Evolutionary conservation across 2,888 invertebrate genomes (phyloP).

Genomic region (Hybos culiciformis): DNA sequence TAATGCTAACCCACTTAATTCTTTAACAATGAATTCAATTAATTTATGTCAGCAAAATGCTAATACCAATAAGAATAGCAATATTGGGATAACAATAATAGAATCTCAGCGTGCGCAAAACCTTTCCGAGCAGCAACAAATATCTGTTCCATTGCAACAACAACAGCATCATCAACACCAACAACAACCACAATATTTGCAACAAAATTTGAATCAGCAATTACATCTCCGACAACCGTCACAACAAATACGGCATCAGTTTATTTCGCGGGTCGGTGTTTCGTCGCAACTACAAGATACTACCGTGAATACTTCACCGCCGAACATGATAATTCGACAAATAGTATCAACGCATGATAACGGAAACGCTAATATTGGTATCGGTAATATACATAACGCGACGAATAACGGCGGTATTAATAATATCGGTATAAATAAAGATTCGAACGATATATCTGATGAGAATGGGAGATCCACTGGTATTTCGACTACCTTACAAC

Average conservation of each 20-base stretch:
- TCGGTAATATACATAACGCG: too few species aligned
- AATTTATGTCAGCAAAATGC: slow-evolving; percentile 18
- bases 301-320: too few species aligned
- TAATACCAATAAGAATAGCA: slow-evolving; percentile 18
- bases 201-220: slow-evolving; percentile 5
- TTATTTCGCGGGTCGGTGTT: slow-evolving; percentile 25
- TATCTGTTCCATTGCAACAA: background rate
- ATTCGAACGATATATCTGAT: background rate
- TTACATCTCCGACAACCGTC: slow-evolving; percentile 8
- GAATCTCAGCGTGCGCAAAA: slow-evolving; percentile 15
- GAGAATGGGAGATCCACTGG: background rate
- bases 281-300: slow-evolving; percentile 7
- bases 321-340: too few species aligned
- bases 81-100: slow-evolving; percentile 19
- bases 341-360: too few species aligned
- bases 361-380: too few species aligned
- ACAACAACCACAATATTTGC: slow-evolving; percentile 7
- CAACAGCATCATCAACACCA: slow-evolving; percentile 11
- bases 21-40: background rate
- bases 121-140: too few species aligned
- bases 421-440: background rate
- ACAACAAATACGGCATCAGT: slow-evolving; percentile 10
- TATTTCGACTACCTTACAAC: too few species aligned
- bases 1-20: background rate
- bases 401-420: background rate